Evolutionary conservation across 2,888 invertebrate genomes (phyloP).

Genomic region (Emmelina monodactyla): DNA sequence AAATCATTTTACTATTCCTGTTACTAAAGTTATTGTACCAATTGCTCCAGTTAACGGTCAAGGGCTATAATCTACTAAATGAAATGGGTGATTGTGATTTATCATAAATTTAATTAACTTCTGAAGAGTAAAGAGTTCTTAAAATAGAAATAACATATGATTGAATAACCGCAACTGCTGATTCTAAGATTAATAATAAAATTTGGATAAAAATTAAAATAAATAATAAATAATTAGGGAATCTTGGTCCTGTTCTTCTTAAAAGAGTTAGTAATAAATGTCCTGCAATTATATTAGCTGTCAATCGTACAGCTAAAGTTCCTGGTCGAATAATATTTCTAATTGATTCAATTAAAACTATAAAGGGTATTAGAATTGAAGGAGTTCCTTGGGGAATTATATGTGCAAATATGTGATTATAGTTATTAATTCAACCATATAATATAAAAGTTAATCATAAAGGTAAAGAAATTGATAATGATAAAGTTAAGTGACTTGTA

Average conservation of each 20-base stretch:
- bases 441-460: slow-evolving; percentile 73
- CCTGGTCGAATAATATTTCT: slow-evolving; percentile 75
- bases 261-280: slow-evolving; percentile 72
- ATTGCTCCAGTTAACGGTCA: slow-evolving; percentile 70
- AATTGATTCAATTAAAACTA: slow-evolving; percentile 78
- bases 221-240: slow-evolving; percentile 28
- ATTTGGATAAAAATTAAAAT: slow-evolving; percentile 54
- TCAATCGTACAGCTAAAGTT: slow-evolving; percentile 74
- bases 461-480: slow-evolving; percentile 66
- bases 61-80: slow-evolving; percentile 71
- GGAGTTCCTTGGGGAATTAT: slow-evolving; percentile 75
- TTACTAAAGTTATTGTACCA: slow-evolving; percentile 62
- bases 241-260: slow-evolving; percentile 34
- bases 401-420: slow-evolving; percentile 71
- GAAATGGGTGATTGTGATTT: slow-evolving; percentile 68
- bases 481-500: slow-evolving; percentile 70
- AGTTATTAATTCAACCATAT: slow-evolving; percentile 70
- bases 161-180: slow-evolving; percentile 71
- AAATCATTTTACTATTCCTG: slow-evolving; percentile 70
- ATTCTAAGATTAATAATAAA: slow-evolving; percentile 62
- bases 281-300: slow-evolving; percentile 81
- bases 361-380: slow-evolving; percentile 70
- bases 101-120: slow-evolving; percentile 69
- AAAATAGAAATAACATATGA: slow-evolving; percentile 72
- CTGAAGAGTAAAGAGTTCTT: slow-evolving; percentile 72